A percentile compares a stretch with the other conserved stretches of the same genome.
phyloP scores from a whole-genome alignment of 2,113 vertebrate species.

The Globicephala melas region DNA sequence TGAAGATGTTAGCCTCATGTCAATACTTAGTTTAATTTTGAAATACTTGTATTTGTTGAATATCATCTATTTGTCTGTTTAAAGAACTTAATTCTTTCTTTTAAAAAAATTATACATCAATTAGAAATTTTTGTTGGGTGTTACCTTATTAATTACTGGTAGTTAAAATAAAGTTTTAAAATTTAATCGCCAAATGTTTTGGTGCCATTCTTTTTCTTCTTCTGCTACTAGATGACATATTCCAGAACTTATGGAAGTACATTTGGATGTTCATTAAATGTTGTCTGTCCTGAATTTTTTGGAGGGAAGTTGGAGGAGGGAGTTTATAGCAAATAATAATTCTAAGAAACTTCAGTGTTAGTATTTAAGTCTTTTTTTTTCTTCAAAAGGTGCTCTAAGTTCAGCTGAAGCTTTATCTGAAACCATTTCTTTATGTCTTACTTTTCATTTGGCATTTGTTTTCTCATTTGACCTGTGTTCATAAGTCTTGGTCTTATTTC shows the following conservation, averaged over 20 bases:
- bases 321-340: slow-evolving; percentile 80
- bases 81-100: slow-evolving; percentile 15
- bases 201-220: slow-evolving; percentile 19
- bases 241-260: background rate
- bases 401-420: slow-evolving; percentile 35
- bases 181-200: slow-evolving; percentile 47
- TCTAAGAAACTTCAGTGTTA: slow-evolving; percentile 87
- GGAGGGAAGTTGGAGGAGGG: background rate
- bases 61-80: background rate
- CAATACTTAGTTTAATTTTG: slow-evolving; percentile 38
- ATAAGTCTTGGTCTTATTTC: slow-evolving; percentile 27
- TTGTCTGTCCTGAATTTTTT: slow-evolving; percentile 14
- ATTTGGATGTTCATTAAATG: slow-evolving; percentile 32
- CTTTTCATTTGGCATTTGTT: slow-evolving; percentile 32
- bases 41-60: slow-evolving; percentile 42
- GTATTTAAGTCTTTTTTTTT: background rate
- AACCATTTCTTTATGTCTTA: slow-evolving; percentile 25
- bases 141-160: background rate
- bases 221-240: background rate
- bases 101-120: background rate
- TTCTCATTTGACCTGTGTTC: slow-evolving; percentile 24
- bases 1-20: slow-evolving; percentile 44
- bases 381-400: background rate
- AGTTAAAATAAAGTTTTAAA: slow-evolving; percentile 39
- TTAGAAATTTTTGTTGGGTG: background rate